These are phyloP conservation scores for Orestias chungarensis DNA, from an alignment of 2,797 vertebrate species.

Conservation along the genomic window DNA sequence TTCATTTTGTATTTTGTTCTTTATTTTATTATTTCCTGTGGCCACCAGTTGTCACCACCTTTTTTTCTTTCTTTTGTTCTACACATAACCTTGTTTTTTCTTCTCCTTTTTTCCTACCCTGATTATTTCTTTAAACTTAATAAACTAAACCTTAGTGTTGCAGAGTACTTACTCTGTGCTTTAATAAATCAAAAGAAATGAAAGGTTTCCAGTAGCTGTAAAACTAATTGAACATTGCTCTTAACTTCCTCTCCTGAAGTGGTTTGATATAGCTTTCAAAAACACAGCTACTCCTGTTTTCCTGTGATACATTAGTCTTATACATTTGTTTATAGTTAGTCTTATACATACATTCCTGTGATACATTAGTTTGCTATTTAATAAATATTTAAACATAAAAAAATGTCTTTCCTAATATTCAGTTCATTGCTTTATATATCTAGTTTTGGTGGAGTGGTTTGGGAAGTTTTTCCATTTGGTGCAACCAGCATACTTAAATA, in stretches of 20 bases:
- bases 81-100: neutral
- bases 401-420: too few relatives aligned
- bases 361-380: too few relatives aligned
- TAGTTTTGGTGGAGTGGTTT: too few relatives aligned
- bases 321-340: too few relatives aligned
- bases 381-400: too few relatives aligned
- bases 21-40: neutral
- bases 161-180: neutral
- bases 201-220: neutral
- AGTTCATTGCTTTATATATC: too few relatives aligned
- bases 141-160: neutral
- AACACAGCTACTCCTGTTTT: neutral
- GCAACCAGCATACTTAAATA: too few relatives aligned
- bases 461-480: too few relatives aligned
- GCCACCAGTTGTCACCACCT: neutral
- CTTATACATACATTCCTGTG: too few relatives aligned
- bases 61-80: neutral
- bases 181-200: neutral
- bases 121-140: neutral
- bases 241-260: neutral
- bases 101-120: neutral
- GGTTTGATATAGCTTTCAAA: neutral
- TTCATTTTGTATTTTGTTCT: neutral
- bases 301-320: too few relatives aligned
- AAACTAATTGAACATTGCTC: neutral